Evolutionary conservation across 2,888 invertebrate species (phyloP).

Genomic region (Smittia sp.): DNA sequence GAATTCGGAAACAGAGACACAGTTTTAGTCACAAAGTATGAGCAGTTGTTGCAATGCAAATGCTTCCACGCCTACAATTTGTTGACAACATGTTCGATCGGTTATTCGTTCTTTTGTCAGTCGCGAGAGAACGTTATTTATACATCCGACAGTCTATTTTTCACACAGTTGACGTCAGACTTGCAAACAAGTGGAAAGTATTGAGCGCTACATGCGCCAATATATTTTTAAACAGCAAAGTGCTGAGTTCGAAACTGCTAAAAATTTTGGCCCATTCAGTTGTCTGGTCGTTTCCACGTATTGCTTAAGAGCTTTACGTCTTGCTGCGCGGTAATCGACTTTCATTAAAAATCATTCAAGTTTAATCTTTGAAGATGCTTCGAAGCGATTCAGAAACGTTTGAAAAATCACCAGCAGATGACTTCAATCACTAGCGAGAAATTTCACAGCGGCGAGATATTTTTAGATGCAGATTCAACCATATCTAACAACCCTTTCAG

Average conservation of each 20-base stretch:
- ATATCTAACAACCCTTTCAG: not conserved
- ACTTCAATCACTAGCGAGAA: not conserved
- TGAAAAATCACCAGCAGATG: conserved; percentile 38
- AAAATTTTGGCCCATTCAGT: not conserved
- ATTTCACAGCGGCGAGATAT: not conserved
- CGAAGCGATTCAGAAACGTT: not conserved
- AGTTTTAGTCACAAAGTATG: not conserved
- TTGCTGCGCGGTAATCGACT: not conserved
- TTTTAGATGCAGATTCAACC: not conserved
- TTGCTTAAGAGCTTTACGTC: not conserved
- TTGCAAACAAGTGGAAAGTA: conserved; percentile 6
- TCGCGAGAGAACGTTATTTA: conserved; percentile 19
- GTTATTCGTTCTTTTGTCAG: not conserved
- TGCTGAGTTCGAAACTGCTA: conserved; percentile 24
- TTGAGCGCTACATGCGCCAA: not conserved
- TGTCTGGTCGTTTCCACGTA: not conserved
- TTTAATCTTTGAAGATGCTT: not conserved
- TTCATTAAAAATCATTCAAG: not conserved
- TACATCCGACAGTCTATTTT: not conserved
- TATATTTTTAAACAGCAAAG: not conserved
- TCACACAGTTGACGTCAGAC: conserved; percentile 11
- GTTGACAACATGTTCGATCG: not conserved
- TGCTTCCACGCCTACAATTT: not conserved
- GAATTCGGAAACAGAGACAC: conserved; percentile 51
- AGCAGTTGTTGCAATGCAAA: not conserved